These are phyloP conservation scores for Poeciliopsis paucimaculata DNA, from an alignment of 2,797 vertebrate species.

Conservation along the genomic window DNA sequence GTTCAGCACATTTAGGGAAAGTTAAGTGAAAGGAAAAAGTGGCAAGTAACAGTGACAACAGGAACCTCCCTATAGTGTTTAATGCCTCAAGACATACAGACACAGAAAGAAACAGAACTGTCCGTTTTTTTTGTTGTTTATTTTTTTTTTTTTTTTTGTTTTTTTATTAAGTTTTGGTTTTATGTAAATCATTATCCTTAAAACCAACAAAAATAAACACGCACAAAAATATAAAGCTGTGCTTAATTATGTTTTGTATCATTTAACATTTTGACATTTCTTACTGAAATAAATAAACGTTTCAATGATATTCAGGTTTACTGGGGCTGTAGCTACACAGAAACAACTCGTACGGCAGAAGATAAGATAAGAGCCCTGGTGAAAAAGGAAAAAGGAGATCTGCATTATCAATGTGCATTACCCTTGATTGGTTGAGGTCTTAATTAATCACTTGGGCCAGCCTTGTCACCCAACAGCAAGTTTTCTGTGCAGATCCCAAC, in stretches of 20 bases:
- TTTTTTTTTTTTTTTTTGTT: no score
- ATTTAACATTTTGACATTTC: no score
- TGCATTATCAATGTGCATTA: conserved; percentile 8
- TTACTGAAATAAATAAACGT: background rate
- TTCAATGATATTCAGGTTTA: background rate
- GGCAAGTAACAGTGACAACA: background rate
- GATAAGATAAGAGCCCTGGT: background rate
- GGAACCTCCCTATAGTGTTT: background rate
- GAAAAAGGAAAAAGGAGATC: rapidly evolving
- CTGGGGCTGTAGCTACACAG: background rate
- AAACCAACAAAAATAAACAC: background rate
- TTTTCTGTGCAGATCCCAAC: conserved; percentile 13
- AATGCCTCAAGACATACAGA: background rate
- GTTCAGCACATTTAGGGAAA: background rate
- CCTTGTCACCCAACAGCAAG: conserved; percentile 31
- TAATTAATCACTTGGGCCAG: conserved; percentile 13
- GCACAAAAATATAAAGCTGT: background rate
- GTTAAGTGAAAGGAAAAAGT: background rate
- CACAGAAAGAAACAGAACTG: background rate
- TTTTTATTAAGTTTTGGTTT: no score
- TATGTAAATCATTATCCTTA: background rate
- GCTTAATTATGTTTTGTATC: background rate
- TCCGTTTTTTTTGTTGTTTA: no score
- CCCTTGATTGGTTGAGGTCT: conserved; percentile 22
- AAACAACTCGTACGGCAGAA: background rate